A percentile compares a stretch with the other conserved stretches of the same genome.
These are phyloP conservation scores for Microcebus murinus DNA, from an alignment of 2,113 vertebrate genomes.

Conservation along the genomic window DNA sequence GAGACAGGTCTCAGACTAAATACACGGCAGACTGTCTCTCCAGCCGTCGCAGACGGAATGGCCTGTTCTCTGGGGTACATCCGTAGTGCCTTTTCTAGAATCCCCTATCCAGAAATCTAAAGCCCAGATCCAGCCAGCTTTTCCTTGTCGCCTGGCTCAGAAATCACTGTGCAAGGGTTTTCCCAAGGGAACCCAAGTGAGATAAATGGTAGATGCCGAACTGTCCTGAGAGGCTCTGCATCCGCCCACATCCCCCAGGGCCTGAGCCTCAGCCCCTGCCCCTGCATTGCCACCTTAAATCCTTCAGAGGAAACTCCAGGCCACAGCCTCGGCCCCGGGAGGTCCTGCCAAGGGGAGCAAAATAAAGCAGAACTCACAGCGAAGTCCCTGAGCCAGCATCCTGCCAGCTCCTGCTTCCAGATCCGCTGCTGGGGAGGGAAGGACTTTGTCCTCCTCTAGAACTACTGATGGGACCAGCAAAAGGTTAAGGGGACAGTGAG, in stretches of 20 bases:
- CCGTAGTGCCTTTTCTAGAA: neutral
- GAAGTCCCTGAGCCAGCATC: neutral
- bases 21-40: neutral
- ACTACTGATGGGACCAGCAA: neutral
- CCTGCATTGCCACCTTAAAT: neutral
- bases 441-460: neutral
- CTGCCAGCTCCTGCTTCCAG: neutral
- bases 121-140: neutral
- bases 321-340: neutral
- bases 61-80: neutral
- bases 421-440: rapidly evolving
- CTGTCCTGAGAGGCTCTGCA: neutral
- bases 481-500: neutral
- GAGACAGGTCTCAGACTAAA: constrained; percentile 48
- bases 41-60: neutral
- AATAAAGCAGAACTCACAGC: neutral
- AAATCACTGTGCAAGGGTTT: neutral
- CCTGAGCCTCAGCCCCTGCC: neutral
- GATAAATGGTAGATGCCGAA: neutral
- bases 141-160: neutral
- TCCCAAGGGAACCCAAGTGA: neutral
- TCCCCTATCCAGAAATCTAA: neutral
- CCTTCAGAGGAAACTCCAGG: neutral
- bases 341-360: neutral
- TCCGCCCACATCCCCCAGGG: neutral